Evolutionary conservation across 1,140 invertebrate species (phyloP).

Genomic region (Thaumetopoea pityocampa): DNA sequence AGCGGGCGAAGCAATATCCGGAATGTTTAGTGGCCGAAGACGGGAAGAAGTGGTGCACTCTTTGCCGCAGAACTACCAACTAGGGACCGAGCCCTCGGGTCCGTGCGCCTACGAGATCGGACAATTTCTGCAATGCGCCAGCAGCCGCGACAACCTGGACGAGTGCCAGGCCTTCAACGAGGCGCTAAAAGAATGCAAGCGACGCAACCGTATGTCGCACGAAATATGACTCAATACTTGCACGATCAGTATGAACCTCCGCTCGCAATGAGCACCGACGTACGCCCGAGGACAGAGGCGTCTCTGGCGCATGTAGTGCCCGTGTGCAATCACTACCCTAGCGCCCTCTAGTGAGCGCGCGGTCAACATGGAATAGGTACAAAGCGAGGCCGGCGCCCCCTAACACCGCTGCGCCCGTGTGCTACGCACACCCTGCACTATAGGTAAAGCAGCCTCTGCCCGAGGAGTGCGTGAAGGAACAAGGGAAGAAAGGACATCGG

Average conservation of each 20-base stretch:
- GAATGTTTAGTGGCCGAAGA: conserved; percentile 84
- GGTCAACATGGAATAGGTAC: too few relatives aligned
- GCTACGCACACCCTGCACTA: too few relatives aligned
- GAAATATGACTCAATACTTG: neutral
- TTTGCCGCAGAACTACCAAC: conserved; percentile 49
- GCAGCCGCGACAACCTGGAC: conserved; percentile 41
- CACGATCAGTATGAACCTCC: neutral
- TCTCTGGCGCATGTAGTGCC: too few relatives aligned
- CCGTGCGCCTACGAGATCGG: conserved; percentile 64
- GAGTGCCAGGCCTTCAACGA: conserved; percentile 58
- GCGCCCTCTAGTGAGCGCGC: too few relatives aligned
- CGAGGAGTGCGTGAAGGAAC: too few relatives aligned
- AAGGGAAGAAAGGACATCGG: too few relatives aligned
- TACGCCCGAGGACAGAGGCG: too few relatives aligned
- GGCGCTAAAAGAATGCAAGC: conserved; percentile 57
- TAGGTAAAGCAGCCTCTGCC: too few relatives aligned
- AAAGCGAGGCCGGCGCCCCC: too few relatives aligned
- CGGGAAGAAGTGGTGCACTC: conserved; percentile 69
- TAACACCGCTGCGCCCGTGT: too few relatives aligned
- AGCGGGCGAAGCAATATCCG: conserved; percentile 87
- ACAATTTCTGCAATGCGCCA: conserved; percentile 57
- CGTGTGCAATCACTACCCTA: too few relatives aligned
- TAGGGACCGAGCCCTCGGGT: conserved; percentile 45
- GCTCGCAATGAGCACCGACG: too few relatives aligned
- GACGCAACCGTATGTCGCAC: conserved; percentile 42